Evolutionary conservation across 1,140 invertebrate genomes (phyloP).

Genomic region (Anoplophora glabripennis): DNA sequence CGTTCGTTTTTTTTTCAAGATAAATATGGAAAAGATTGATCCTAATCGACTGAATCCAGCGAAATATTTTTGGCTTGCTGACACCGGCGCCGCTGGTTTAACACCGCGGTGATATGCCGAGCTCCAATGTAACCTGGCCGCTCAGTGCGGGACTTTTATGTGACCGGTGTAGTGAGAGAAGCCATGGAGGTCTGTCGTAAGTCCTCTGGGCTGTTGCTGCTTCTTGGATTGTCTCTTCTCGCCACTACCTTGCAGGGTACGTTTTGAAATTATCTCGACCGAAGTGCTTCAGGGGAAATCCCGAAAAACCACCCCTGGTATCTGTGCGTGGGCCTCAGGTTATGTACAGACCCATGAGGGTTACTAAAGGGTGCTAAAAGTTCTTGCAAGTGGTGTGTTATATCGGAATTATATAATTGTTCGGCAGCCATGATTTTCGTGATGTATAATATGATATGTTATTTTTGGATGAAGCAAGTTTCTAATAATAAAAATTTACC

Average conservation of each 20-base stretch:
- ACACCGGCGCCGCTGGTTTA: constrained; percentile 20
- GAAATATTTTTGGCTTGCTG: constrained; percentile 6
- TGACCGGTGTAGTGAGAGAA: constrained; percentile 45
- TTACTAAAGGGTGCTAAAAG: constrained; percentile 5
- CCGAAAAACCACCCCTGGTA: constrained; percentile 6
- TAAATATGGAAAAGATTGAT: too few species aligned
- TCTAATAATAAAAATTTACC: constrained; percentile 41
- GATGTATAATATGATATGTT: constrained; percentile 36
- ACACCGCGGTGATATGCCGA: constrained; percentile 36
- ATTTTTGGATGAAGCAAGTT: constrained; percentile 38
- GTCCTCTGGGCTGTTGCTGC: constrained; percentile 46
- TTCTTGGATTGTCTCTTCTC: constrained; percentile 46
- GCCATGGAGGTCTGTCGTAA: constrained; percentile 47
- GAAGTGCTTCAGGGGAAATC: neutral
- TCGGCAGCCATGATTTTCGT: constrained; percentile 30
- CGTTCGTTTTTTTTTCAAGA: too few species aligned
- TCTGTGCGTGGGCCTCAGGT: constrained; percentile 15
- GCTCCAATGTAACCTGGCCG: constrained; percentile 37
- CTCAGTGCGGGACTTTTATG: constrained; percentile 47
- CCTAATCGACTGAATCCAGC: neutral
- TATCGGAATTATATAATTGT: constrained; percentile 35
- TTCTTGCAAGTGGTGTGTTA: constrained; percentile 10
- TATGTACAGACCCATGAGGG: constrained; percentile 11
- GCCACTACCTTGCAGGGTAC: constrained; percentile 48
- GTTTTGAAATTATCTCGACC: constrained; percentile 27